Conservation (phyloP, 2,113 vertebrate species). For the Hemibates koningsi region DNA sequence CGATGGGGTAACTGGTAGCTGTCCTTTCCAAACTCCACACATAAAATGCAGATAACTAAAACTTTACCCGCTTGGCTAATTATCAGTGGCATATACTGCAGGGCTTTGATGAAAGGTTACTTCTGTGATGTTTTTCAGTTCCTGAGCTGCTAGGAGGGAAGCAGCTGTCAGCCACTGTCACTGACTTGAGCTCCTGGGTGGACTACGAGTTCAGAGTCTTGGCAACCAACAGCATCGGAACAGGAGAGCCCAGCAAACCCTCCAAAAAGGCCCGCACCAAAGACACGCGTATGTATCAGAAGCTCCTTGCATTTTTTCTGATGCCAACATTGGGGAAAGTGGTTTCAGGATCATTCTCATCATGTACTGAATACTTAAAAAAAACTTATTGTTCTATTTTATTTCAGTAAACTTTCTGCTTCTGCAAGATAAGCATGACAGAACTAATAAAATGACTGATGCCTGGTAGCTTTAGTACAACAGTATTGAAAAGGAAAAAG, state of each 20-base stretch:
- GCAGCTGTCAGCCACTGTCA: constrained; percentile 83
- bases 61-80: background rate
- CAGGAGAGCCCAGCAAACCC: constrained; percentile 88
- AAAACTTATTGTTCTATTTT: background rate
- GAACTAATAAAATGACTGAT: background rate
- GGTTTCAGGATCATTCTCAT: background rate
- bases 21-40: background rate
- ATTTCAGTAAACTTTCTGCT: background rate
- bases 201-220: constrained; percentile 92
- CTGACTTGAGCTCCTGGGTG: constrained; percentile 90
- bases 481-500: background rate
- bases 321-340: background rate
- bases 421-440: background rate
- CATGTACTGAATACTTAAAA: background rate
- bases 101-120: constrained; percentile 42
- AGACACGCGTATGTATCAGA: constrained; percentile 79
- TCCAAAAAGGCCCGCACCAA: constrained; percentile 85
- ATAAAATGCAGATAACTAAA: constrained; percentile 21
- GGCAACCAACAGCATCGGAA: constrained; percentile 86
- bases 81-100: constrained; percentile 2
- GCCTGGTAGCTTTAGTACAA: background rate
- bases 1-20: background rate
- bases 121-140: constrained; percentile 68
- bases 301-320: background rate
- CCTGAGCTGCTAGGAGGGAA: constrained; percentile 82